Evolutionary conservation across 1,140 invertebrate genomes (phyloP), one percentile per base, ranked within the genome.

Genomic region (Matsumurasca onukii): DNA sequence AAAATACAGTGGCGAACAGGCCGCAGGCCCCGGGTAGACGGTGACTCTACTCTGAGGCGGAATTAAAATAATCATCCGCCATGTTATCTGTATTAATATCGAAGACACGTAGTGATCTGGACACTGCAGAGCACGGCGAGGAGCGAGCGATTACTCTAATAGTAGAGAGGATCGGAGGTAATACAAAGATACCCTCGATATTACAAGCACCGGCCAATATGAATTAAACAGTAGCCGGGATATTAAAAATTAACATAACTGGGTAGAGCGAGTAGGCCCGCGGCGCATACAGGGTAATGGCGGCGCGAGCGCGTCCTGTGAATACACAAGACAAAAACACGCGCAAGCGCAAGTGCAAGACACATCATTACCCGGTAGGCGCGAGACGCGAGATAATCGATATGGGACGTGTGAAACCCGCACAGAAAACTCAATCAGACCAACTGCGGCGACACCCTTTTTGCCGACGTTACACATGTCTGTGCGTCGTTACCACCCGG

Each of bases 171-270:
- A 22, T 22, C 49, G 49, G n/a, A n/a, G 34, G 49, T 51, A 51
- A 51, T 51, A 51, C 49, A 51, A 51, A 51, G 49, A 51, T 51
- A 51, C 49, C 49, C 49, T 22, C 17, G 49, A 22, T 51, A 51
- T 51, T 51, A 51, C 49, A 51, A 51, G 49, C 49, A 17, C 17
- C 49, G 49, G n/a, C 49, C 49, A 51, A 51, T 51, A 51, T 51
- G 49, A 51, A 51, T 51, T 51, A 51, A 51, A 51, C 49, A 51
- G 49, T 51, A 51, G 49, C 49, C 49, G 49, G 49, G 49, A 51
- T 51, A 51, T 51, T 51, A 51, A 51, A 51, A 51, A 51, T 51
- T 51, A 51, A 51, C 49, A 51, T 51, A 51, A 51, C 49, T 22
- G 49, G 49, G 49, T 22, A n/a, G 39, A 12, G 39, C 39, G 49